phyloP scores from a whole-genome alignment of 1,140 invertebrate species.

The Amyelois transitella region DNA sequence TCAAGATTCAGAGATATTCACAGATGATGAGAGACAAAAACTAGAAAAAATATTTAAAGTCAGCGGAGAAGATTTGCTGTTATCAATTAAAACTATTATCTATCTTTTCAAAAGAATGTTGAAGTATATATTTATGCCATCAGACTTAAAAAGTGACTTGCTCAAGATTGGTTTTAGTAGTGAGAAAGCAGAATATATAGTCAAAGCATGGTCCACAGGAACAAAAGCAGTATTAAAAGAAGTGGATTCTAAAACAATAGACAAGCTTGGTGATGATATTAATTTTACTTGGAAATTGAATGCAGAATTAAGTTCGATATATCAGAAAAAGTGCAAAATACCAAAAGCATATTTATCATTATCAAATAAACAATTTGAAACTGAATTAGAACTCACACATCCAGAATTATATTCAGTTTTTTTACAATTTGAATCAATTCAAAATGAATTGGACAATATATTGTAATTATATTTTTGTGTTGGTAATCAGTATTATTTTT shows the following conservation, averaged over 20 bases:
- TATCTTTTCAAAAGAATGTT: constrained; percentile 55
- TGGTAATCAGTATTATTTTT: not conserved
- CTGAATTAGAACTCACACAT: constrained; percentile 55
- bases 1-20: constrained; percentile 51
- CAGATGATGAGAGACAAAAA: constrained; percentile 49
- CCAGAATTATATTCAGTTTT: constrained; percentile 55
- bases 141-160: constrained; percentile 49
- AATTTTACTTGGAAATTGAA: constrained; percentile 57
- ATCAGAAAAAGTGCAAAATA: constrained; percentile 51
- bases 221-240: constrained; percentile 46
- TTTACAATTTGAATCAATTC: constrained; percentile 59
- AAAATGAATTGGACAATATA: constrained; percentile 61
- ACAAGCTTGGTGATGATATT: constrained; percentile 30
- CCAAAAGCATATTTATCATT: constrained; percentile 52
- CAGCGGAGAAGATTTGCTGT: constrained; percentile 37
- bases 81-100: constrained; percentile 50
- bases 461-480: constrained; percentile 9
- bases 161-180: constrained; percentile 39
- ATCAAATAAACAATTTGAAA: constrained; percentile 22
- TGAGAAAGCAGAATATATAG: constrained; percentile 46
- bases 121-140: constrained; percentile 62
- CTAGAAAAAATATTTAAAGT: constrained; percentile 58
- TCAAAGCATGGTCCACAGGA: constrained; percentile 59
- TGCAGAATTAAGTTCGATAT: constrained; percentile 59
- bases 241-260: constrained; percentile 25